Evolutionary conservation across 2,888 invertebrate species (phyloP).

Genomic region (Ornithoptera alexandrae): DNA sequence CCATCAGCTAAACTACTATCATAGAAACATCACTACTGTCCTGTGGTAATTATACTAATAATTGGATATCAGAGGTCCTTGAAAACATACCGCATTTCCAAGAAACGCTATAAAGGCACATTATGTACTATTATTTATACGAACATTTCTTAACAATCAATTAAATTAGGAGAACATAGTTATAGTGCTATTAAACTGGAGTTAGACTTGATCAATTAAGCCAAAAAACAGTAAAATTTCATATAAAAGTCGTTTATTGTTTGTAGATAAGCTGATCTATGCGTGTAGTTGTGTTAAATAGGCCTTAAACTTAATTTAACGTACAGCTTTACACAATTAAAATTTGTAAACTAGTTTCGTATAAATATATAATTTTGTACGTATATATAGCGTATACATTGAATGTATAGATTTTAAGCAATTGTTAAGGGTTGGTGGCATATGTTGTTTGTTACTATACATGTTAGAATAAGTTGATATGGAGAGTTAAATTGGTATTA

Average conservation of each 20-base stretch:
- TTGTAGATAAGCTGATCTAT: slow-evolving; percentile 2
- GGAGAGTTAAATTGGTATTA: too few relatives aligned
- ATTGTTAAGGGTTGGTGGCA: too few relatives aligned
- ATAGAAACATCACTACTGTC: slow-evolving; percentile 10
- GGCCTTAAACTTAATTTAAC: slow-evolving; percentile 3
- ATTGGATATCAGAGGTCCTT: slow-evolving; percentile 9
- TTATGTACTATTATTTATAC: slow-evolving; percentile 13
- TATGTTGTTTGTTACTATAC: too few relatives aligned
- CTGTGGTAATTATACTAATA: slow-evolving; percentile 17
- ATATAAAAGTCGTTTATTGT: neutral
- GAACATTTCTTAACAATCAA: slow-evolving; percentile 4
- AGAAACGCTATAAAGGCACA: neutral
- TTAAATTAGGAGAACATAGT: slow-evolving; percentile 1
- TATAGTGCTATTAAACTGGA: neutral
- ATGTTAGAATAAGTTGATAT: too few relatives aligned
- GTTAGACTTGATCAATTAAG: neutral
- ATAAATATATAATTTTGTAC: too few relatives aligned
- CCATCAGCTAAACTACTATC: slow-evolving; percentile 15
- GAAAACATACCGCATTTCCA: slow-evolving; percentile 3
- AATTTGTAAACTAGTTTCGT: neutral
- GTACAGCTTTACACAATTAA: neutral
- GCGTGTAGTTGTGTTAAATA: slow-evolving; percentile 11
- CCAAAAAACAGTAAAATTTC: neutral
- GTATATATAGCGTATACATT: too few relatives aligned
- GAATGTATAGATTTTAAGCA: too few relatives aligned